phyloP scores from a whole-genome alignment of 2,888 invertebrate genomes.

The Gerris lacustris region DNA sequence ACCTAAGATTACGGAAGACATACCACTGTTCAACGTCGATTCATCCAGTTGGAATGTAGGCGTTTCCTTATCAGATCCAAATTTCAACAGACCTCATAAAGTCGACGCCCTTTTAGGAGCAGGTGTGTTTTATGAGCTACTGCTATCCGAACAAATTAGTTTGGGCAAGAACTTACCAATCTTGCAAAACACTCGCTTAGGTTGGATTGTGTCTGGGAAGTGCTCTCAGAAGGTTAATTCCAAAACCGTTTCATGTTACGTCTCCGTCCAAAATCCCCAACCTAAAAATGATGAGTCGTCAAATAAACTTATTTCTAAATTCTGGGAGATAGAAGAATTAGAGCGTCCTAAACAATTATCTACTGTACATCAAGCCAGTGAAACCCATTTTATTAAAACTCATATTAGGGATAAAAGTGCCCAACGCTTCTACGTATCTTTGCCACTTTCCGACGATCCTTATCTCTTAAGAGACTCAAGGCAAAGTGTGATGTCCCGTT shows the following conservation, averaged over 20 bases:
- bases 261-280: too few species aligned
- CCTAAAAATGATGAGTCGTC: neutral
- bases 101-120: conserved; percentile 12
- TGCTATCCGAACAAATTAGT: neutral
- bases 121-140: conserved; percentile 7
- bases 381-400: neutral
- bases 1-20: conserved; percentile 9
- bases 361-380: neutral
- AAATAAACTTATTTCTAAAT: neutral
- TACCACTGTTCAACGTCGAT: conserved; percentile 2
- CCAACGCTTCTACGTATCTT: conserved; percentile 4
- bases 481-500: neutral
- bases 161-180: conserved; percentile 3
- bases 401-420: neutral
- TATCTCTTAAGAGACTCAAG: conserved; percentile 3
- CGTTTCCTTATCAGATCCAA: conserved; percentile 8
- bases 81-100: neutral
- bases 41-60: conserved; percentile 9
- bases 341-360: neutral
- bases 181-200: neutral
- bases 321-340: conserved; percentile 14
- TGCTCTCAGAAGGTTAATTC: neutral
- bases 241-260: neutral
- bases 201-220: conserved; percentile 14
- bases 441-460: conserved; percentile 10